A percentile compares a stretch with the other conserved stretches of the same genome.
phyloP scores from a whole-genome alignment of 2,888 invertebrate genomes.

The Crepidodera aurea region DNA sequence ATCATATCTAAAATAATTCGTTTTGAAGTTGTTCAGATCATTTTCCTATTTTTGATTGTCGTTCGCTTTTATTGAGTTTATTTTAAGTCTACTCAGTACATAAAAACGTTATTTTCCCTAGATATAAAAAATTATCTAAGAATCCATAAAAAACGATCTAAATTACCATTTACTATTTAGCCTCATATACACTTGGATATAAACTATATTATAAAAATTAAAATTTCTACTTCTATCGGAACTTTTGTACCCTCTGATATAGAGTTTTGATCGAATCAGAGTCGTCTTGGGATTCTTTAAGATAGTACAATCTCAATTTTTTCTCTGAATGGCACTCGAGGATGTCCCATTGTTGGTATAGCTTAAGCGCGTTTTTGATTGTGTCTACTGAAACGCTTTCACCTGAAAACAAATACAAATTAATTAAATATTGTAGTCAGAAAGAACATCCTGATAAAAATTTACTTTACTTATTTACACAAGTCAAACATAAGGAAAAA shows the following conservation, averaged over 20 bases:
- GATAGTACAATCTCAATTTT: conserved; percentile 56
- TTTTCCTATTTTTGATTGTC: too few species aligned
- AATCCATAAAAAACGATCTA: too few species aligned
- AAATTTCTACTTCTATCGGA: conserved; percentile 31
- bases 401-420: conserved; percentile 65
- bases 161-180: too few species aligned
- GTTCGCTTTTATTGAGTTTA: too few species aligned
- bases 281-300: conserved; percentile 56
- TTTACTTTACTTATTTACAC: too few species aligned
- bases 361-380: conserved; percentile 82
- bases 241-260: conserved; percentile 56
- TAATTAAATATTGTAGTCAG: neutral
- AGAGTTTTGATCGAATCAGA: conserved; percentile 51
- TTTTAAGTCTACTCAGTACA: too few species aligned
- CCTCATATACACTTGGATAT: neutral
- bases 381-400: conserved; percentile 90
- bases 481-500: too few species aligned
- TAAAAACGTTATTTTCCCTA: too few species aligned
- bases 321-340: conserved; percentile 67
- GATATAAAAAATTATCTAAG: too few species aligned
- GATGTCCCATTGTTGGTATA: conserved; percentile 83
- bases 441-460: too few species aligned
- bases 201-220: neutral
- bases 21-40: too few species aligned
- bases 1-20: too few species aligned